These are phyloP conservation scores for Nomada goodeniana DNA, from an alignment of 2,888 invertebrate species.

Conservation along the genomic window DNA sequence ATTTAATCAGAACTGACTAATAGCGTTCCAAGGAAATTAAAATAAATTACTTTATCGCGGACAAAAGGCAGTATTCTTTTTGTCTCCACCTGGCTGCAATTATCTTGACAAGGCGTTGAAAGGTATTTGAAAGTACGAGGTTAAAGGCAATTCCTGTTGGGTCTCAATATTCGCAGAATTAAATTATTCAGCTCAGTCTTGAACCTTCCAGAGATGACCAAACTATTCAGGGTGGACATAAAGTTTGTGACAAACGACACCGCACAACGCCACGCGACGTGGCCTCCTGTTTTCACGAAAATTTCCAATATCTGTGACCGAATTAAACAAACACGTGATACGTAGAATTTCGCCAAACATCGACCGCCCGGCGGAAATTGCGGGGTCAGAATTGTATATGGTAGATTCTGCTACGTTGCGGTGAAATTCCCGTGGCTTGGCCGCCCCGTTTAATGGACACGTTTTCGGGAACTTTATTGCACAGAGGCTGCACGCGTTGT, in stretches of 20 bases:
- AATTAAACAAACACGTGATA: constrained; percentile 18
- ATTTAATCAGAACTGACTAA: too few relatives aligned
- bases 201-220: too few relatives aligned
- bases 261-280: not conserved
- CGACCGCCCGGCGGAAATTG: constrained; percentile 34
- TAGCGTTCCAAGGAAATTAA: too few relatives aligned
- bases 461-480: constrained; percentile 37
- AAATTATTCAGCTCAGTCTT: too few relatives aligned
- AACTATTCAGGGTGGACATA: not conserved
- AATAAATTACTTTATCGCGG: too few relatives aligned
- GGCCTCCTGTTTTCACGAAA: constrained; percentile 3
- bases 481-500: not conserved
- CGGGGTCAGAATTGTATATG: constrained; percentile 19
- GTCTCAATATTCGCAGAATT: too few relatives aligned
- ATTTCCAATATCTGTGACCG: constrained; percentile 14
- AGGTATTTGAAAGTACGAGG: too few relatives aligned
- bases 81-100: too few relatives aligned
- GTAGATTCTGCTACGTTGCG: not conserved
- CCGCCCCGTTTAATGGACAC: constrained; percentile 29
- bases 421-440: constrained; percentile 54
- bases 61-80: too few relatives aligned
- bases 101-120: too few relatives aligned
- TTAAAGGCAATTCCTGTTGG: not conserved
- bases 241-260: constrained; percentile 14
- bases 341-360: constrained; percentile 25